These are phyloP conservation scores for Orestias chungarensis DNA, from an alignment of 2,797 vertebrate species.

Conservation along the genomic window DNA sequence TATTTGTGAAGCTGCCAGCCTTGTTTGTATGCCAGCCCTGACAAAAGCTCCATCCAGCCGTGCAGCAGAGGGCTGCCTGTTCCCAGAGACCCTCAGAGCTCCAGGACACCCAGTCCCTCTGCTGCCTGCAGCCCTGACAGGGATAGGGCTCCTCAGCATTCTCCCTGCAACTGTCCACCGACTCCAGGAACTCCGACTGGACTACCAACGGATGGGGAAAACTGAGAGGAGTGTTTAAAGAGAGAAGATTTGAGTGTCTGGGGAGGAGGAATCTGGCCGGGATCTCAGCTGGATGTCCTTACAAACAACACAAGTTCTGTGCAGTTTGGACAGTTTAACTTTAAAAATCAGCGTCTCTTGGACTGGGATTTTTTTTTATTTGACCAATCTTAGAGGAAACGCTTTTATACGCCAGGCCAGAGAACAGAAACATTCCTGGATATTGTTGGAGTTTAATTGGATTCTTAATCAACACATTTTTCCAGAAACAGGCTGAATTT, in stretches of 20 bases:
- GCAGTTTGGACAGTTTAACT: neutral
- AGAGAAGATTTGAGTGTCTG: conserved; percentile 9
- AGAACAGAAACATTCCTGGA: neutral
- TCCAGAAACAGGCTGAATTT: neutral
- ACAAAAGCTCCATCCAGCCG: conserved; percentile 76
- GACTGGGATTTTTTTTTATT: neutral
- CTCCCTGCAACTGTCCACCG: neutral
- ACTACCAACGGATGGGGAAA: conserved; percentile 25
- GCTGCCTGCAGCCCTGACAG: conserved; percentile 39
- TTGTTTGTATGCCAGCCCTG: conserved; percentile 53
- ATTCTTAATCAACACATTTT: neutral
- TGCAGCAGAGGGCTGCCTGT: conserved; percentile 67
- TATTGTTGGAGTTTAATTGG: neutral
- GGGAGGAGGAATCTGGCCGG: conserved; percentile 1
- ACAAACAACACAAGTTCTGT: neutral
- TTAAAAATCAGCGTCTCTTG: neutral
- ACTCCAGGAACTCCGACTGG: conserved; percentile 40
- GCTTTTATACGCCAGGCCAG: neutral
- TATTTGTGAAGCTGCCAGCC: conserved; percentile 49
- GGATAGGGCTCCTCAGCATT: conserved; percentile 10
- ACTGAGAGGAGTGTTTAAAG: conserved; percentile 5
- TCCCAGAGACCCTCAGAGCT: conserved; percentile 69
- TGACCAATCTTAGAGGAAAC: neutral
- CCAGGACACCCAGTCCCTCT: conserved; percentile 56
- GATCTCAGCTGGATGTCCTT: conserved; percentile 14